phyloP scores from a whole-genome alignment of 2,113 vertebrate genomes.

The Protomyctophum bolini region DNA sequence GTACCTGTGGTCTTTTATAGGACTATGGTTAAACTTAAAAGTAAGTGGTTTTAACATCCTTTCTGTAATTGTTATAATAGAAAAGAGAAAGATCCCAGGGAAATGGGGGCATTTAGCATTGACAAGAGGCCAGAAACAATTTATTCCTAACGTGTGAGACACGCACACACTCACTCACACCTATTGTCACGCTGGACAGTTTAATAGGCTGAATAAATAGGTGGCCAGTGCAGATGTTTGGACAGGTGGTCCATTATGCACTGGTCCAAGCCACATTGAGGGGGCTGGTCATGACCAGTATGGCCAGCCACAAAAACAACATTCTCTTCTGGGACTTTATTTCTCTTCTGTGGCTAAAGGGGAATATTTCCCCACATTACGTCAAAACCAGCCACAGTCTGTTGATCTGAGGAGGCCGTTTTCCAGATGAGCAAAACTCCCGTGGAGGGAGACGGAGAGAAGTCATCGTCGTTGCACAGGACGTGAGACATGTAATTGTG shows the following conservation, averaged over 20 bases:
- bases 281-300: constrained; percentile 38
- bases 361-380: constrained; percentile 53
- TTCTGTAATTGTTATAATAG: background rate
- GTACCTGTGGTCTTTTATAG: background rate
- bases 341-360: constrained; percentile 43
- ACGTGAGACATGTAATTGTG: constrained; percentile 50
- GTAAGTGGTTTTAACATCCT: too few species aligned
- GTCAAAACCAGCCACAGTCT: constrained; percentile 36
- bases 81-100: background rate
- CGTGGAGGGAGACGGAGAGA: constrained; percentile 20
- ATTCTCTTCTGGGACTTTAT: constrained; percentile 25
- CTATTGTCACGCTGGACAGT: constrained; percentile 11
- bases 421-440: constrained; percentile 51
- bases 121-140: constrained; percentile 15
- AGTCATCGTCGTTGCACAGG: constrained; percentile 35
- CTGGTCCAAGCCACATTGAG: constrained; percentile 40
- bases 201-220: constrained; percentile 46
- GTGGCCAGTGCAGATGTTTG: constrained; percentile 56
- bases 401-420: constrained; percentile 33
- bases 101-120: constrained; percentile 6
- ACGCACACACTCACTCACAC: background rate
- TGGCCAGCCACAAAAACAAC: constrained; percentile 28
- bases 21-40: background rate
- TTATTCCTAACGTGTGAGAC: background rate
- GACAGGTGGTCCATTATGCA: constrained; percentile 64